Base-by-base conservation (phyloP, 2,113 vertebrate genomes). In the Ptilorrhoa leucosticta region DNA sequence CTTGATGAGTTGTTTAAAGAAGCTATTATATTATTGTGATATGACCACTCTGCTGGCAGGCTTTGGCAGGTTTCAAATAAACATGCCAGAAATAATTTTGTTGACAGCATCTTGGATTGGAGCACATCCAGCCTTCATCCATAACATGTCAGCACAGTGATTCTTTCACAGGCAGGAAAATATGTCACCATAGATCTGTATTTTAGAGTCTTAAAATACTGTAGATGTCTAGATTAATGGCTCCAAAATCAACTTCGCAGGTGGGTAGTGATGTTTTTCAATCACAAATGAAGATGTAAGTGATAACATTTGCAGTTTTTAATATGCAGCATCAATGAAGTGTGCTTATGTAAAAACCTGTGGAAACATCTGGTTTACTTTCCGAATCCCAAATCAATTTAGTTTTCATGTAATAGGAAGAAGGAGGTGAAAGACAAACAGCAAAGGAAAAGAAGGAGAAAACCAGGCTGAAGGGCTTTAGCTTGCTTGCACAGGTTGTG, bases 21-120 rank as follows among this genome's bases (percentile, higher is more conserved):
- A 82, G 6, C 22, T 83, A 3, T 51, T 61, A 30, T 22, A 13
- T 51, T 87, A 26, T 23, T 80, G 24, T 77, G 83, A 42, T 68
- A 35, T 39, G 44, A 60, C 70, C 42, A 82, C 63, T 4, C 3
- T 39, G 27, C 82, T 90, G 84, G 57, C 95, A 90, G 94, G 56
- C 31, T 83, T 83, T 91, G 83, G 54, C 94, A 89, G 65, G 57
- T 63, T 86, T 90, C 68, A 95, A 51, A 61, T 92, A 82, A 93
- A 87, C 77, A 83, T 71, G 63, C 90, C 90, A 94, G 90, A 90
- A 95, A 94, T 91, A 60, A 94, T 97, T 94, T 83, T 93, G 70
- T 94, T 97, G 96, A 93, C 90, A 91, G 63, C 72, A 68, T 96
- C 72, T 92, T 92, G 64, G 20, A 15, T 18, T 65, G 86, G 85